Conservation (phyloP, 92 coral and sea anemone species). For the Virgularia gustaviana region DNA sequence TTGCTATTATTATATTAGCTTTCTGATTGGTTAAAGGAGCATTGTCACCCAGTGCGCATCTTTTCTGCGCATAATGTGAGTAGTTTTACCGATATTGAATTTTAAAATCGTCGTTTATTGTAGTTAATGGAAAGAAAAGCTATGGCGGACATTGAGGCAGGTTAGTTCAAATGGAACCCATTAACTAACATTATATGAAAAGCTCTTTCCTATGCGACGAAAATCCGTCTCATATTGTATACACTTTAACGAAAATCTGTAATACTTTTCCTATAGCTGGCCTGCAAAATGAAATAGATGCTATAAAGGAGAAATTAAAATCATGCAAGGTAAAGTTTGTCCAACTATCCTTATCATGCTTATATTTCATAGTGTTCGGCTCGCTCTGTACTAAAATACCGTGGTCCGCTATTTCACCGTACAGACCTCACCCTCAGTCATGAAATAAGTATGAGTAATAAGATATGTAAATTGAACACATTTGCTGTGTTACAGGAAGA, state of each 20-base stretch:
- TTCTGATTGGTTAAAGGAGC: too few relatives aligned
- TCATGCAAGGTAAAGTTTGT: slow-evolving; percentile 22
- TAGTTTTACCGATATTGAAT: background rate
- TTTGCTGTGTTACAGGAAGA: slow-evolving; percentile 51
- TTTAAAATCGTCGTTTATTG: background rate
- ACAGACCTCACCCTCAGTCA: too few relatives aligned
- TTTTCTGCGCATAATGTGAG: too few relatives aligned
- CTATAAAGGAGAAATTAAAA: background rate
- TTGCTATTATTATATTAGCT: too few relatives aligned
- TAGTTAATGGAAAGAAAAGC: slow-evolving; percentile 13
- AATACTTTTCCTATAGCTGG: background rate
- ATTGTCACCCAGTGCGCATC: too few relatives aligned
- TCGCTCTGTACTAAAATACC: too few relatives aligned
- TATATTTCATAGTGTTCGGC: background rate
- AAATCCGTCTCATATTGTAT: background rate
- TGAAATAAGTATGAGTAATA: background rate
- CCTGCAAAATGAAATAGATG: slow-evolving; percentile 29
- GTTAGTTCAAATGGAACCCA: background rate
- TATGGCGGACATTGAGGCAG: slow-evolving; percentile 6
- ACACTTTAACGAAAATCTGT: background rate
- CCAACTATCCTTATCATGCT: background rate
- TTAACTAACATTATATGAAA: background rate
- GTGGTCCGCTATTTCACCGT: too few relatives aligned
- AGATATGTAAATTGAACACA: background rate
- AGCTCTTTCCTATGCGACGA: too few relatives aligned